phyloP scores from a whole-genome alignment of 2,888 invertebrate species.

The Drosophila niveifrons region DNA sequence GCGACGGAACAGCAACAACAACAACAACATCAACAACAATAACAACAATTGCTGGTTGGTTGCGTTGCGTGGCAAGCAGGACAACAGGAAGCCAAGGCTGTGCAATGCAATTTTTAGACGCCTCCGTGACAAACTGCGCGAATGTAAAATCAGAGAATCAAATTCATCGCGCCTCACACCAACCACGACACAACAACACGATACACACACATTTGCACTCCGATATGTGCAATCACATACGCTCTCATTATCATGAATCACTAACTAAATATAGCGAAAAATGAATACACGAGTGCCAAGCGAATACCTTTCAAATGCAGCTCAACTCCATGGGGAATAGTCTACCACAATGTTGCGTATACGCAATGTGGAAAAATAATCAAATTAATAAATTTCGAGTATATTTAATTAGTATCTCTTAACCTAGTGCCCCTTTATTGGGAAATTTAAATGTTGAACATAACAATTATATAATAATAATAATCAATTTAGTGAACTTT shows the following conservation, averaged over 20 bases:
- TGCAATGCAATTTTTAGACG: conserved; percentile 61
- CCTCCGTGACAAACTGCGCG: conserved; percentile 55
- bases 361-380: no score
- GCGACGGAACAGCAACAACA: neutral
- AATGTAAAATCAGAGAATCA: conserved; percentile 64
- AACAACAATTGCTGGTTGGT: neutral
- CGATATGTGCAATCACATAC: conserved; percentile 14
- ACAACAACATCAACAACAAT: no score
- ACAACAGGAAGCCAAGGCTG: conserved; percentile 68
- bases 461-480: no score
- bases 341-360: neutral
- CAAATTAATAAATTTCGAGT: no score
- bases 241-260: conserved; percentile 69
- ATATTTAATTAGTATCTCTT: no score
- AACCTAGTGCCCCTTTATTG: no score
- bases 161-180: conserved; percentile 26
- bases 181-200: conserved; percentile 10
- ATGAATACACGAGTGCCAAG: conserved; percentile 7
- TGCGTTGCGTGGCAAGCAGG: conserved; percentile 16
- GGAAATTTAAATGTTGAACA: no score
- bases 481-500: no score
- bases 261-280: conserved; percentile 56
- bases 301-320: conserved; percentile 9
- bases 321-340: neutral
- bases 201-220: conserved; percentile 6